Evolutionary conservation across 1,140 invertebrate species (phyloP).

Genomic region (Formica exsecta): DNA sequence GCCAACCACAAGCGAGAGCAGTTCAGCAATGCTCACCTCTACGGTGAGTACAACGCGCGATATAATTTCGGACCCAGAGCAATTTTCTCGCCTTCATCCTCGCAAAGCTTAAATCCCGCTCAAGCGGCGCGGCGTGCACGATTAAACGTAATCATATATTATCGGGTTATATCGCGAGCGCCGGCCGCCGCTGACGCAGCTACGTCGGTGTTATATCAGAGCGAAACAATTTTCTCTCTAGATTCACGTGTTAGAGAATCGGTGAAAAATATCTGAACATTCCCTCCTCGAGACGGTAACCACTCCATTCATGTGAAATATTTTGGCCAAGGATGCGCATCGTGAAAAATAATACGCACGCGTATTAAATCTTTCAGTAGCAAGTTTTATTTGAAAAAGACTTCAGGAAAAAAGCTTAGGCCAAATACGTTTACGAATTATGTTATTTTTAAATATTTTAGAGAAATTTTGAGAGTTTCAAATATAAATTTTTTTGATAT

Average conservation of each 20-base stretch:
- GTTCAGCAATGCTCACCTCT: constrained; percentile 1
- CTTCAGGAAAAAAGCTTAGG: neutral
- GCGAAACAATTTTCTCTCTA: constrained; percentile 38
- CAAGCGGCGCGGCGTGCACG: constrained; percentile 40
- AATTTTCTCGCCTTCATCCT: constrained; percentile 59
- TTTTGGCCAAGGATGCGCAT: neutral
- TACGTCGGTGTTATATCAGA: constrained; percentile 47
- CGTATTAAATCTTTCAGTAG: constrained; percentile 9
- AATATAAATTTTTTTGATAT: no score
- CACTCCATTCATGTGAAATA: constrained; percentile 18
- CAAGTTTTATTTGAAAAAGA: neutral
- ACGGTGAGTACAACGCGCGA: neutral
- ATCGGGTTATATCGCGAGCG: constrained; percentile 54
- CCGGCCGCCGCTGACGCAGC: constrained; percentile 52
- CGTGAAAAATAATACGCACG: constrained; percentile 64
- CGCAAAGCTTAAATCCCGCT: constrained; percentile 45
- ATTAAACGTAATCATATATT: constrained; percentile 62
- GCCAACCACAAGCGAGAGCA: constrained; percentile 32
- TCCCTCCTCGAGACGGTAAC: constrained; percentile 24
- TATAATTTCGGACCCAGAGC: constrained; percentile 42
- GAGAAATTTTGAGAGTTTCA: neutral
- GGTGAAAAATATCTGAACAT: constrained; percentile 42
- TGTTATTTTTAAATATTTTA: neutral
- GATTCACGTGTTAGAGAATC: constrained; percentile 30
- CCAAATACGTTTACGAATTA: neutral